Conservation (phyloP, 2,113 vertebrate species). For the Macrotis lagotis region DNA sequence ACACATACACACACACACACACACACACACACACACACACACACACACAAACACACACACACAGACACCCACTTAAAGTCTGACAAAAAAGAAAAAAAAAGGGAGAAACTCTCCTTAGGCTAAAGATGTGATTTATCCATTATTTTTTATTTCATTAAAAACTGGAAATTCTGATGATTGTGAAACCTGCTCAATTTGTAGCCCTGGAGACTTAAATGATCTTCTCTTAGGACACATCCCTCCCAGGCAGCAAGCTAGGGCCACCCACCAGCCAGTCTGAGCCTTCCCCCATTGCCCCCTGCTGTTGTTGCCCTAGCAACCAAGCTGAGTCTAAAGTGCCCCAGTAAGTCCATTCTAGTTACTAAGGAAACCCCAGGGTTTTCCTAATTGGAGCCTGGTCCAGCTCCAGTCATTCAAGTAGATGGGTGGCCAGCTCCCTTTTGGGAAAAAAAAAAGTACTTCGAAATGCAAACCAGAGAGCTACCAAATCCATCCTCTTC, state of each 20-base stretch:
- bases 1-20: not conserved
- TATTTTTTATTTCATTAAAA: not conserved
- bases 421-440: constrained; percentile 4
- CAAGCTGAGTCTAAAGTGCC: constrained; percentile 34
- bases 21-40: not conserved
- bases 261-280: not conserved
- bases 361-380: constrained; percentile 64
- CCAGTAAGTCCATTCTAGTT: constrained; percentile 62
- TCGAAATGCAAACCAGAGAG: constrained; percentile 15
- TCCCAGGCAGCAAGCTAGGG: constrained; percentile 23
- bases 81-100: not conserved
- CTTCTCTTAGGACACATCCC: not conserved
- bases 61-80: not conserved
- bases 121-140: constrained; percentile 4
- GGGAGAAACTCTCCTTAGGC: constrained; percentile 1
- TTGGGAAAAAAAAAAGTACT: not conserved
- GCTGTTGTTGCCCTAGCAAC: constrained; percentile 73
- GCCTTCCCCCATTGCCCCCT: constrained; percentile 39
- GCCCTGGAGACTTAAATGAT: constrained; percentile 28
- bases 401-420: constrained; percentile 30
- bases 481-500: not conserved
- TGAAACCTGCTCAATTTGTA: constrained; percentile 24
- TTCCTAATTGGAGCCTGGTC: constrained; percentile 65
- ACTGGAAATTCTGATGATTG: constrained; percentile 19
- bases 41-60: not conserved